phyloP scores from a whole-genome alignment of 2,888 invertebrate species.

The Abrostola triplasia region DNA sequence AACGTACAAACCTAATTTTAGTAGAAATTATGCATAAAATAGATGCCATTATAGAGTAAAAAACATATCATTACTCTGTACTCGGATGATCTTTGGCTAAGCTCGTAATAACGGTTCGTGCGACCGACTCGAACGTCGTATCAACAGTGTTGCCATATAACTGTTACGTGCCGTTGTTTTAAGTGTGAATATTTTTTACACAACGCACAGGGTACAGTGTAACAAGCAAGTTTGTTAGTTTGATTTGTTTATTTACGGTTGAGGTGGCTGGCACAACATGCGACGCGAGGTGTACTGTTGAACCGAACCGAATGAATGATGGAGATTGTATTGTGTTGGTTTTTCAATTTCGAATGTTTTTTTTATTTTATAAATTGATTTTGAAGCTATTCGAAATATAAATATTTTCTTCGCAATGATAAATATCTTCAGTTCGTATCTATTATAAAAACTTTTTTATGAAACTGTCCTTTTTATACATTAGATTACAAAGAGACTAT shows the following conservation, averaged over 20 bases:
- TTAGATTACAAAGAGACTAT: no score
- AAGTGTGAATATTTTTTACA: slow-evolving; percentile 23
- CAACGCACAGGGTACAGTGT: slow-evolving; percentile 7
- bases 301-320: neutral
- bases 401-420: no score
- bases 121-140: slow-evolving; percentile 10
- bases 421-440: no score
- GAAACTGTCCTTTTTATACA: no score
- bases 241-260: slow-evolving; percentile 1
- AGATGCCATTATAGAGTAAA: neutral
- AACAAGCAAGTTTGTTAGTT: slow-evolving; percentile 6
- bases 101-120: slow-evolving; percentile 28
- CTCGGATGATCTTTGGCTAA: neutral
- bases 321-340: neutral
- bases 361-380: neutral
- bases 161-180: slow-evolving; percentile 44
- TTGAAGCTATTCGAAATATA: no score
- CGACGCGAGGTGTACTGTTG: slow-evolving; percentile 9
- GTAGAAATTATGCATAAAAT: neutral
- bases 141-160: slow-evolving; percentile 37
- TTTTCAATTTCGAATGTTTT: slow-evolving; percentile 10
- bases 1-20: no score
- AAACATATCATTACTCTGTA: neutral
- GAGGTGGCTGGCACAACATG: neutral
- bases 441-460: no score